Base-by-base conservation (phyloP, 2,797 vertebrate genomes). In the Crenuchus spilurus region DNA sequence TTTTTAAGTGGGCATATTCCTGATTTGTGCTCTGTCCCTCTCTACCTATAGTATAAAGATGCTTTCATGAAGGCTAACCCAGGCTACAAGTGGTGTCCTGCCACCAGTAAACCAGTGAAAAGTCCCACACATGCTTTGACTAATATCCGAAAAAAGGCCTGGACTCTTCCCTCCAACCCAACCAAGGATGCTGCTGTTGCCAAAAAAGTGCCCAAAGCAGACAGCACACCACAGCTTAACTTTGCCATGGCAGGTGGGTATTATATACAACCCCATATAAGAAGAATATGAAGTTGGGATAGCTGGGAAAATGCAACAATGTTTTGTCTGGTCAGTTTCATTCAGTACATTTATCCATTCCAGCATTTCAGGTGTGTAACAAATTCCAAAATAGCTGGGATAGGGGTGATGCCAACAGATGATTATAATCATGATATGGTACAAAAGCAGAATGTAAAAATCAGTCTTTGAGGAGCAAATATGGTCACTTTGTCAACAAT, bases 51-150 rank as follows among this genome's bases (percentile, higher is more conserved):
- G 97, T 98, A 99, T 88, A 99, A 99, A 76, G 97, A 99, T 88
- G 97, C 97, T 30, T 99, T 99, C 84, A 98, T 99, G 96, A 98
- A 98, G 90, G 97, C 97, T 54, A 98, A 99, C 76, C 97, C 97
- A 10, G 97, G 96, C 74, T 99, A 99, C 88, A 98, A 97, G 88
- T 99, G 97, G 97, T 99, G 97, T 89, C 96, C 97, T 48, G 93
- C 96, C 69, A 98, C 95, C 85, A 99, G 96, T 90, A 98, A 98
- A 89, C 96, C 97, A 67, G 92, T 98, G 46, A 99, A 98, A 87
- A 94, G 92, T 55, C 91, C 95, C 26, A 78, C 95, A 72, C 91
- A 87, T 57, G 83, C 93, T 58, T 90, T 96, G 80, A 92, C 92
- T 48, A 94, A 90, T n/a, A 88, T 90, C 70, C 93, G 97, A 78